Conservation (phyloP, 2,113 vertebrate species). For the Boulengeromyrus knoepffleri region DNA sequence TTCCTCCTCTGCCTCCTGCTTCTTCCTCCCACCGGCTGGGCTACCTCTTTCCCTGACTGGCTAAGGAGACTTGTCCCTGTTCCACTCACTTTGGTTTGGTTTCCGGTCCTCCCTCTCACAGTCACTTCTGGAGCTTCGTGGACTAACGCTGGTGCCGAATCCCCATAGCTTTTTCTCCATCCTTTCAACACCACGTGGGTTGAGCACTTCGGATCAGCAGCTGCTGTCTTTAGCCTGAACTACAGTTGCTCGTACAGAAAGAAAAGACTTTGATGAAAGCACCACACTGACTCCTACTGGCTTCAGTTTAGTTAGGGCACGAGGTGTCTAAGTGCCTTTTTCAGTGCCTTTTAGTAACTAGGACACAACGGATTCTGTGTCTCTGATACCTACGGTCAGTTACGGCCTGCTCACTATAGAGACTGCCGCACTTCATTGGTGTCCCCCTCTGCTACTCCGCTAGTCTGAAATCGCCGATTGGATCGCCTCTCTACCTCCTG, state of each 20-base stretch:
- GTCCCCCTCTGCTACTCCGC: neutral
- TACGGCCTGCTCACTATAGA: neutral
- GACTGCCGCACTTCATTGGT: neutral
- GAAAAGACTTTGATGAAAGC: neutral
- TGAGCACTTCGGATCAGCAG: neutral
- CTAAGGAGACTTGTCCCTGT: neutral
- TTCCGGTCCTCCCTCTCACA: neutral
- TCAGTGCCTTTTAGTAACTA: neutral
- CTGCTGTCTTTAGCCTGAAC: neutral
- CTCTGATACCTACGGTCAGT: neutral
- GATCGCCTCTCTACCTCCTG: neutral
- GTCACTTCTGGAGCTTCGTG: neutral
- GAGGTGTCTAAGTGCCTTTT: neutral
- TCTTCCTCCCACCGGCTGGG: neutral
- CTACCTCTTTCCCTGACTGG: neutral
- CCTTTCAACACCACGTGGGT: neutral
- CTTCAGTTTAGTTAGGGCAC: neutral
- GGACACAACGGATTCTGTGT: neutral
- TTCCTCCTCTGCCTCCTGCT: neutral
- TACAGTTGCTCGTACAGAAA: neutral
- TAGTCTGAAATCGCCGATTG: constrained; percentile 3
- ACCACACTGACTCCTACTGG: neutral
- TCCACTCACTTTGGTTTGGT: neutral
- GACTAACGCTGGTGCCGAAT: neutral
- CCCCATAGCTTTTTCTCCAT: neutral